Evolutionary conservation across 2,888 invertebrate species (phyloP), one percentile per base, ranked within the genome.

Genomic region (Opisthograptis luteolata): DNA sequence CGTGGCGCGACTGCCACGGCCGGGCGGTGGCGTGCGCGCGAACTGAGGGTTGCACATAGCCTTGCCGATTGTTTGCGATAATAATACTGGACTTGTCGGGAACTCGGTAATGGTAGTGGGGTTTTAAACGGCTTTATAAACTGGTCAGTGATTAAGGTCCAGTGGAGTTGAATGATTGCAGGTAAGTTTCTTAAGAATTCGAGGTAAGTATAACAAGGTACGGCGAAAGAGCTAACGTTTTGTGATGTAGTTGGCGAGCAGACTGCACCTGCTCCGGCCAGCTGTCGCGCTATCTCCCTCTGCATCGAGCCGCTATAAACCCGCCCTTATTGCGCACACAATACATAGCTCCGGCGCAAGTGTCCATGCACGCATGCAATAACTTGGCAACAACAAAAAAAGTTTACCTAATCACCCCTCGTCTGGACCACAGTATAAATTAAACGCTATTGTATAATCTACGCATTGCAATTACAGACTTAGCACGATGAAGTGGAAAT

Each of bases 231-330:
- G 46, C 48, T 25, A 48, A 41, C 59, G 55, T 59, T 60, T 58
- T 39, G 52, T 55, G 43, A 56, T 45, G 28, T 54, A 49, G 73
- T 68, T 70, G 55, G 68, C 69, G 62, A 59, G 70, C 69, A 10
- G 27, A n/a, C 69, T 71, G 81, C 87, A 86, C 87, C 87, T 87
- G 84, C 76, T 63, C 64, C 60, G 43, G 73, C 72, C 84, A 82
- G 83, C 81, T 81, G 81, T 70, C 80, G 77, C 76, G 70, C 66
- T 79, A 77, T 84, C 83, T 80, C 81, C 80, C 79, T 75, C 67
- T 71, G 70, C 62, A 77, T 76, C 79, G 76, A 68, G 65, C 72
- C 66, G 56, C 13, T 17, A 30, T 34, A 73, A 69, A 74, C 64
- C 63, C 74, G 62, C 76, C 77, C 73, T 73, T 70, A 64, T 57